These are phyloP conservation scores for Campylorhamphus procurvoides DNA, from an alignment of 2,113 vertebrate genomes.

Conservation along the genomic window DNA sequence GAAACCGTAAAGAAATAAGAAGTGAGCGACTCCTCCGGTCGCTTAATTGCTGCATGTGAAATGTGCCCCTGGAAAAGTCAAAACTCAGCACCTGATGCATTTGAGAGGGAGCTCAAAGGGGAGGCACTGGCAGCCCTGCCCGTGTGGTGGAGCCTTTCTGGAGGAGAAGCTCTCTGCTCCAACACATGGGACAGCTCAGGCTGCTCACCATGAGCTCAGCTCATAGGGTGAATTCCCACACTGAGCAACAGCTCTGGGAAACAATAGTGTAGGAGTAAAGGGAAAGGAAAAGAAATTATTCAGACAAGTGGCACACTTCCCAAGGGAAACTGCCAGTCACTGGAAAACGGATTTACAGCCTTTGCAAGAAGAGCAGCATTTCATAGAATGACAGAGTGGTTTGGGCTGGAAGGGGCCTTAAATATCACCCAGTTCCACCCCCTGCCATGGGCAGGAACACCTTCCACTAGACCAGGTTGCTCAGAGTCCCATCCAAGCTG, in stretches of 20 bases:
- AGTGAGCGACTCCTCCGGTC: neutral
- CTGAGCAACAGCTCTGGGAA: neutral
- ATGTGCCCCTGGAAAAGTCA: neutral
- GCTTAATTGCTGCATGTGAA: neutral
- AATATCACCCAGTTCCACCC: rapidly evolving
- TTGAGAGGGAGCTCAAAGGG: neutral
- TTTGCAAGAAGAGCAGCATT: neutral
- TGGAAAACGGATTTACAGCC: neutral
- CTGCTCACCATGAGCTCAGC: neutral
- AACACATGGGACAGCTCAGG: rapidly evolving
- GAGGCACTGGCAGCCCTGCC: neutral
- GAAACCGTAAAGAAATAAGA: neutral
- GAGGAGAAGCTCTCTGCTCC: neutral
- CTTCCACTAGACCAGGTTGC: neutral
- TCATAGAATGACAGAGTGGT: neutral
- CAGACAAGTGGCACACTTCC: neutral
- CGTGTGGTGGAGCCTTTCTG: neutral
- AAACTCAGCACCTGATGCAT: neutral
- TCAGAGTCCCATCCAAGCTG: too few species aligned
- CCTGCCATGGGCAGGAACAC: neutral
- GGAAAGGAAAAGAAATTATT: slow-evolving; percentile 26
- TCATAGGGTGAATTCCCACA: neutral
- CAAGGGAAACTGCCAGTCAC: neutral
- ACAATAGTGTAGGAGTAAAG: slow-evolving; percentile 2
- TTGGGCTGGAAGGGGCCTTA: neutral